Base-by-base conservation (phyloP, 2,113 vertebrate genomes). In the Crotalus helleri region DNA sequence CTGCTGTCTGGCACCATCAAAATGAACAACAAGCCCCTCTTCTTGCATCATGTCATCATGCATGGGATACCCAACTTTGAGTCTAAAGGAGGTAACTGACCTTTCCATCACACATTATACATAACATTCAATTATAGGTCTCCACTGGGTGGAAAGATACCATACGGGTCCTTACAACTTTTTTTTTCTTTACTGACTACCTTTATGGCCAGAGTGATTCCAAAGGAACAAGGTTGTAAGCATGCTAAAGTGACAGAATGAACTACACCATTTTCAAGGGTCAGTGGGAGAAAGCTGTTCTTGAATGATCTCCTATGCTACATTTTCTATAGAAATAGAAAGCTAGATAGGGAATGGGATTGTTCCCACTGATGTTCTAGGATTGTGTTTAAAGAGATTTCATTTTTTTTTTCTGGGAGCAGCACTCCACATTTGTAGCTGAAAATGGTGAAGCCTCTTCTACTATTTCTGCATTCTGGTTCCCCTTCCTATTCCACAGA, bases 11-110 rank as follows among this genome's bases (percentile, higher is more conserved):
- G 99, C 90, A 98, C 98, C 97, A 99, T 99, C 97, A 99, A 99
- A 97, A 99, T 99, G 98, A 99, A 99, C 98, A 99, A 99, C 98
- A 99, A 99, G 92, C 99, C 99, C 8, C 97, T 99, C 95, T 99
- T 99, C 95, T 98, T 99, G 85, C 99, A 99, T 94, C 99, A 99
- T 0, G 99, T 99, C 97, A 99, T 99, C 98, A 98, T 99, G 98
- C 99, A 99, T 0, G 99, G 99, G 94, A 99, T 99, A 95, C 99
- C 99, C 92, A 99, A 99, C 97, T 99, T 99, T 0, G 99, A 99
- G 96, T 98, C 99, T 0, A 99, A 99, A 98, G 99, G 99, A 95
- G 99, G 99, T 99, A 96, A 93, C 33, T 86, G 46, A 15, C 8
- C 10, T 90, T 86, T 85, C 24, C 46, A 85, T 39, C 10, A 24